phyloP scores from a whole-genome alignment of 2,888 invertebrate species.

The Leptopilina syphax region DNA sequence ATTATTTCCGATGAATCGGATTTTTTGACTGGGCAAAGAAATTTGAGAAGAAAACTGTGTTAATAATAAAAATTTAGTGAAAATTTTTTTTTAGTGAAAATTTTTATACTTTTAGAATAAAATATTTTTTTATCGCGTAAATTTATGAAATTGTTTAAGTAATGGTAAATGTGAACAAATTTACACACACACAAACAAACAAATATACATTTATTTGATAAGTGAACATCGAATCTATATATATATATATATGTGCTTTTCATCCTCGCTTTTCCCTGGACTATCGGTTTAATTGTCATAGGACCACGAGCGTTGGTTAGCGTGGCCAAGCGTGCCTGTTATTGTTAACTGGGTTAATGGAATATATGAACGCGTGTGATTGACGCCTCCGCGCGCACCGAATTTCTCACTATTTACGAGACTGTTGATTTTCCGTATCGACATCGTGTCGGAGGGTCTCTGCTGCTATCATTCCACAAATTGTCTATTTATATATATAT shows the following conservation, averaged over 20 bases:
- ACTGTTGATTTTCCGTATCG: slow-evolving; percentile 44
- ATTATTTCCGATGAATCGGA: no score
- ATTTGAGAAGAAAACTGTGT: no score
- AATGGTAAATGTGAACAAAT: no score
- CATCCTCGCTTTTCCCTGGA: slow-evolving; percentile 43
- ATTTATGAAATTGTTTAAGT: no score
- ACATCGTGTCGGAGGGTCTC: neutral
- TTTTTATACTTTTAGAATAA: no score
- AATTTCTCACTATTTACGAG: slow-evolving; percentile 44
- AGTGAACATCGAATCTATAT: slow-evolving; percentile 64
- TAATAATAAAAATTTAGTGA: no score
- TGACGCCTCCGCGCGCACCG: slow-evolving; percentile 28
- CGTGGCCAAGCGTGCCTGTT: slow-evolving; percentile 55
- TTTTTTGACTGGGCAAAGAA: no score
- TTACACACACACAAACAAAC: no score
- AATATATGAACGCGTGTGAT: slow-evolving; percentile 45
- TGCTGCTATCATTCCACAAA: slow-evolving; percentile 17
- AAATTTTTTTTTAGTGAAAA: no score
- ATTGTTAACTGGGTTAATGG: slow-evolving; percentile 60
- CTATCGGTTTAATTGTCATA: slow-evolving; percentile 55
- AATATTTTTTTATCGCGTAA: no score
- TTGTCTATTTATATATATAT: neutral
- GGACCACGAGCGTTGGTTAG: slow-evolving; percentile 52
- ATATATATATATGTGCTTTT: slow-evolving; percentile 63
- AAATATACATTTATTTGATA: slow-evolving; percentile 43